Percentiles rank a stretch among this genome's conserved stretches.
These are phyloP conservation scores for Heliconius hermathena DNA, from an alignment of 1,140 invertebrate species.

Conservation along the genomic window DNA sequence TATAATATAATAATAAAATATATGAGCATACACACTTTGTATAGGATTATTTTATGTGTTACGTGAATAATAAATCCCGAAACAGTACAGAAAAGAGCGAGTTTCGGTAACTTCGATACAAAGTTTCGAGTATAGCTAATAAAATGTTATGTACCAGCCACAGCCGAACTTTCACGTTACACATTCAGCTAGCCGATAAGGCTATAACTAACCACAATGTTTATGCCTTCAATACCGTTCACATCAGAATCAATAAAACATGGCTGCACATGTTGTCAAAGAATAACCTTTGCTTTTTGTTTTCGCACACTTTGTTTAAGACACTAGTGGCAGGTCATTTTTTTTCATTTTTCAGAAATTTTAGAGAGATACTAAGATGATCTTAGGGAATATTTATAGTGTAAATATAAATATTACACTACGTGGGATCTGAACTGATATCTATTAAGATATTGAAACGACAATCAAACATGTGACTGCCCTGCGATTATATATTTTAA, in stretches of 20 bases:
- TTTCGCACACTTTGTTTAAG: background rate
- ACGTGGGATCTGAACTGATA: too few species aligned
- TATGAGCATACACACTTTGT: background rate
- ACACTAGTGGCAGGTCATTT: background rate
- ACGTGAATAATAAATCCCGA: conserved; percentile 6
- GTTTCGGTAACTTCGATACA: conserved; percentile 13
- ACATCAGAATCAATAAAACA: conserved; percentile 63
- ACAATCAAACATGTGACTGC: too few species aligned
- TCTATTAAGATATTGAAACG: too few species aligned
- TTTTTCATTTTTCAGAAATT: background rate
- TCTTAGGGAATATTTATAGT: too few species aligned
- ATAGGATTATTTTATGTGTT: background rate
- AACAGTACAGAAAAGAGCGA: conserved; percentile 16
- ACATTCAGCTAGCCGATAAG: conserved; percentile 32
- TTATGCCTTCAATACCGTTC: conserved; percentile 52
- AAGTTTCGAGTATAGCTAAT: conserved; percentile 30
- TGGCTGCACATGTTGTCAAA: conserved; percentile 54
- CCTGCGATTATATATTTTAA: too few species aligned
- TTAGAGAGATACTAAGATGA: background rate
- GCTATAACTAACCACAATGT: conserved; percentile 50
- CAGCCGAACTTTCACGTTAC: conserved; percentile 31
- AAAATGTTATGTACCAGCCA: conserved; percentile 40
- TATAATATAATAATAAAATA: background rate
- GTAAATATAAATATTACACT: too few species aligned
- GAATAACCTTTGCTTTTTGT: background rate